Base-by-base conservation (phyloP, 1,140 invertebrate genomes). In the Limonius californicus region DNA sequence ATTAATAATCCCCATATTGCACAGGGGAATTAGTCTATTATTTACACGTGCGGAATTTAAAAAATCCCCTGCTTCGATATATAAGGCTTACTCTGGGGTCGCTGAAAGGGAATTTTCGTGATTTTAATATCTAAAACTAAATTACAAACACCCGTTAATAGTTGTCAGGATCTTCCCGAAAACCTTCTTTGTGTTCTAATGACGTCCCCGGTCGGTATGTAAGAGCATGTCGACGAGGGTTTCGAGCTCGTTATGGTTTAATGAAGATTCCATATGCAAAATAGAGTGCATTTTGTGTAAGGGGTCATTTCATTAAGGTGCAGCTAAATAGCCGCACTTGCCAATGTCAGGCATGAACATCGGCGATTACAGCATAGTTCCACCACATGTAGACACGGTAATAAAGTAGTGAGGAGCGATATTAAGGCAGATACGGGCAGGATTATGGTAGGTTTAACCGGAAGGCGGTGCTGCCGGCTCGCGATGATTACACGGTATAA, bases 401-500 rank as follows among this genome's bases (percentile, higher is more conserved):
- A 39, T 39, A 39, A 39, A 39, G 35, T 39, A 39, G 35, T 39
- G 35, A 39, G 11, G 35, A 39, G 35, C 35, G 35, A 39, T 39
- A 39, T 39, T 39, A 39, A 39, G 35, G 35, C 35, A 39, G 35
- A 39, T 39, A 39, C 35, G 35, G 35, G 35, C n/a, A 14, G 35
- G 35, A 39, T 39, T 39, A 39, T 39, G 11, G 35, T 39, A 39
- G 35, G 35, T 39, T 39, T 39, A 39, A 14, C 35, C 35, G 35
- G 35, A 39, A 39, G 35, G 23, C 8, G 8, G 8, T 39, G 35
- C 35, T 39, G n/a, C 35, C 35, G 35, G 35, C 11, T 39, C n/a
- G 35, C n/a, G 35, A 39, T 39, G 35, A 39, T 39, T 39, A 39
- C 35, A 39, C 35, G 35, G 35, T 39, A 39, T 39, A 39, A 39